Percentiles rank a stretch among this genome's conserved stretches.
These are phyloP conservation scores for Arenicola marina DNA, from an alignment of 2,888 invertebrate species.

Conservation along the genomic window DNA sequence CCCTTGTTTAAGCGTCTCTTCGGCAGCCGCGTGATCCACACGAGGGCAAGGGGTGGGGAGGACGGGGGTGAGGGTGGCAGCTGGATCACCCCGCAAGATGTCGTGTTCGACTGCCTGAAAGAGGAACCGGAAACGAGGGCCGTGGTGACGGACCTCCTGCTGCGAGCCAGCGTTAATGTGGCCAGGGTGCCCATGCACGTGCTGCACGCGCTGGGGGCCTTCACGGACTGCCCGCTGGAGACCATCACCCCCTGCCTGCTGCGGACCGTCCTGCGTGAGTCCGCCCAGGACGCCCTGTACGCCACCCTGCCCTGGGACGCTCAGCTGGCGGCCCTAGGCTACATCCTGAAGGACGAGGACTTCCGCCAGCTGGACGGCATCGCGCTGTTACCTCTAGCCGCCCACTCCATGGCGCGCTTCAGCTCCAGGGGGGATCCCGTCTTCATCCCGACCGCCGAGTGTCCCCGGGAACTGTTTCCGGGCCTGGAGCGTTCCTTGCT, in stretches of 20 bases:
- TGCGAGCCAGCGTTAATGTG: slow-evolving; percentile 11
- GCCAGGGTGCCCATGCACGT: slow-evolving; percentile 25
- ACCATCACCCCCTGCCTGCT: slow-evolving; percentile 18
- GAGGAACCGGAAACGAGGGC: slow-evolving; percentile 10
- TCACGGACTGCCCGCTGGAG: slow-evolving; percentile 5
- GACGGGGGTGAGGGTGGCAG: too few species aligned
- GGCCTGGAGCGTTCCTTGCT: slow-evolving; percentile 21
- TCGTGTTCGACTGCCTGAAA: slow-evolving; percentile 31
- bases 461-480: slow-evolving; percentile 23
- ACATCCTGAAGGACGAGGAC: slow-evolving; percentile 28
- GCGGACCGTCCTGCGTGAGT: slow-evolving; percentile 10
- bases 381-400: slow-evolving; percentile 31
- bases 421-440: neutral
- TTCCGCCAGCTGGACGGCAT: slow-evolving; percentile 21
- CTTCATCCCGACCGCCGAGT: slow-evolving; percentile 12
- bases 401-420: slow-evolving; percentile 28
- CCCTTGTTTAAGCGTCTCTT: slow-evolving; percentile 26
- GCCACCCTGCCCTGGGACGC: neutral
- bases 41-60: neutral
- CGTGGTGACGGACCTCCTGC: slow-evolving; percentile 17
- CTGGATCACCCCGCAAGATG: slow-evolving; percentile 22
- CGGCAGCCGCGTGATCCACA: slow-evolving; percentile 20
- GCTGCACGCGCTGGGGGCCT: slow-evolving; percentile 28
- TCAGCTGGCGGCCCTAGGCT: slow-evolving; percentile 20
- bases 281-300: slow-evolving; percentile 10